Evolutionary conservation across 23 tunicate genomes (phyloP), one percentile per base, ranked within the genome.

Genomic region (Halocynthia aurantium): DNA sequence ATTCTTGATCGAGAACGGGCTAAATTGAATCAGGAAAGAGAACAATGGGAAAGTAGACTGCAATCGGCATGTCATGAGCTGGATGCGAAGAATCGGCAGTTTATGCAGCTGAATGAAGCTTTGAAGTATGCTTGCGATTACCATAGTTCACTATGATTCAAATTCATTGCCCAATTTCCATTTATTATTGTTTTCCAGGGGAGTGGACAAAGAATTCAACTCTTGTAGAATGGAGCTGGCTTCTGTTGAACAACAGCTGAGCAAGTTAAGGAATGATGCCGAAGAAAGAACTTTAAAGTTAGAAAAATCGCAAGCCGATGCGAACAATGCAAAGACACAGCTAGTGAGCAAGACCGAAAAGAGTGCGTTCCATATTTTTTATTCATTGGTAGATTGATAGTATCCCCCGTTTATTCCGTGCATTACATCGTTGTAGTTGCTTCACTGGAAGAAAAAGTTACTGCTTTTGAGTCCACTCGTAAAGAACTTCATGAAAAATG

Each of bases 201-300:
- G 80, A 72, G 81, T 88, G 22, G 94, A 88, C 31, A 77, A 78
- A 40, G 87, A 88, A 11, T 88, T 88, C 61, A 20, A 17, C 5
- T 61, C 65, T 51, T 77, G 94, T 77, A 88, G 84, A 62, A 21
- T 17, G 9, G 84, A 83, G 62, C 70, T 88, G 0, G 52, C 53
- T 51, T 19, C 65, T 54, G 70, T 82, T 22, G 87, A 88, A 58
- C 65, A 52, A 8, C 67, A 83, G 18, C 61, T 78, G 52, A 65
- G 73, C 9, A 75, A 73, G 51, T 17, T 83, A 55, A 57, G 64
- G 2, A 15, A 31, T 1, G 87, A 88, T 18, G 18, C 55, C 6
- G 76, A 72, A 12, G 87, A 31, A 53, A 73, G 57, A 44, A 13
- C 17, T 7, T 78, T 67, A 15, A 68, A 74, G 18, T 18, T 78